phyloP scores from a whole-genome alignment of 2,797 vertebrate species.

The Buceros bicornis region DNA sequence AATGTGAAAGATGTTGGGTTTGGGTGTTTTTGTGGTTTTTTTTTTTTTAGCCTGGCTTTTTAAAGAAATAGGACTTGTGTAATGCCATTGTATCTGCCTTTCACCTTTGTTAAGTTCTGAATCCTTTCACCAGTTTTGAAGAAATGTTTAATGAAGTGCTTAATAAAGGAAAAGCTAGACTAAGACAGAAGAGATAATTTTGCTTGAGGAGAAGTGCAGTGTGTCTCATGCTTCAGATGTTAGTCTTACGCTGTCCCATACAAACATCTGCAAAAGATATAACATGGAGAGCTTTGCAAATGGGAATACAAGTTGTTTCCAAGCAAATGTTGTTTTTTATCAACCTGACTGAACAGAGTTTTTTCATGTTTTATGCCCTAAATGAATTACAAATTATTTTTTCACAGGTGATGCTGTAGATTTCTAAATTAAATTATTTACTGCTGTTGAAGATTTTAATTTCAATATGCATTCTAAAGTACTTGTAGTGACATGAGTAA shows the following conservation, averaged over 20 bases:
- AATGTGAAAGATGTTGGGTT: background rate
- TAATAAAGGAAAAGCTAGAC: background rate
- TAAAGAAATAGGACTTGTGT: background rate
- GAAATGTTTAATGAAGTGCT: background rate
- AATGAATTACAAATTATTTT: background rate
- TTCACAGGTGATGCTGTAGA: background rate
- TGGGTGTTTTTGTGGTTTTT: background rate
- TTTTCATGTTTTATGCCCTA: background rate
- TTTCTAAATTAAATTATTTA: background rate
- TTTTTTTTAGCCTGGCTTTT: background rate
- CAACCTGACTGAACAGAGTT: background rate
- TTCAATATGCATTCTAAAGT: background rate
- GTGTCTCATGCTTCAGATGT: background rate
- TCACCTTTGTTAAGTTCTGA: background rate
- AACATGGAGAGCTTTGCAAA: rapidly evolving
- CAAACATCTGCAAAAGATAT: background rate
- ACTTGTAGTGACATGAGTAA: background rate
- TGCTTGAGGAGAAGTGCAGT: background rate
- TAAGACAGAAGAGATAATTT: background rate
- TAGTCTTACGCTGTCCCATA: background rate
- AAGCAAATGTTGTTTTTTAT: background rate
- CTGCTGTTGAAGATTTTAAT: background rate
- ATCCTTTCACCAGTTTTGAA: background rate
- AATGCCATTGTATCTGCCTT: background rate
- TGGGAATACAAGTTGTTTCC: background rate